Conservation (phyloP, 2,113 vertebrate species). For the Polypterus senegalus region DNA sequence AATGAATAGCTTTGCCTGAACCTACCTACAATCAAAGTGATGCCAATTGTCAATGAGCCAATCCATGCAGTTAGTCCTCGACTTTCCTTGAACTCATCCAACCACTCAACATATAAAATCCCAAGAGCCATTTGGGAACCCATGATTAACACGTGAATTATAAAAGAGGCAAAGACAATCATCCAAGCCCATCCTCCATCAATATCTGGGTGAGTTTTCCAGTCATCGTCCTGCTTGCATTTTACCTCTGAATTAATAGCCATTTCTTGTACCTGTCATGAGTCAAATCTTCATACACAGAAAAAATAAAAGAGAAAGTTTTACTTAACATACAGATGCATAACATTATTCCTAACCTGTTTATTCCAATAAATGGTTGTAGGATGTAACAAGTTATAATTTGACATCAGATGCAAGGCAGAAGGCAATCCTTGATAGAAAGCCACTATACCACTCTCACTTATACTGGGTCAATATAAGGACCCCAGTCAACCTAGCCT, state of each 20-base stretch:
- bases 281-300: constrained; percentile 21
- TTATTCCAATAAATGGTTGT: too few relatives aligned
- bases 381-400: too few relatives aligned
- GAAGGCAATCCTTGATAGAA: too few relatives aligned
- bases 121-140: constrained; percentile 68
- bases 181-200: constrained; percentile 67
- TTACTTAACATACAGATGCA: constrained; percentile 8
- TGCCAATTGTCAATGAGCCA: constrained; percentile 63
- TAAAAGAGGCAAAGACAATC: constrained; percentile 58
- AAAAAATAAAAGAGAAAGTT: constrained; percentile 28
- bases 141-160: constrained; percentile 60
- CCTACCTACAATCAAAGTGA: constrained; percentile 63
- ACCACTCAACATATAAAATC: constrained; percentile 65
- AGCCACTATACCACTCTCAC: too few relatives aligned
- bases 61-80: constrained; percentile 60
- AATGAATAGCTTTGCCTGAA: neutral
- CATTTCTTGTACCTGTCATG: constrained; percentile 28
- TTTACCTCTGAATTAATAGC: neutral
- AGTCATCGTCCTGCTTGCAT: constrained; percentile 41
- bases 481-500: too few relatives aligned
- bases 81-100: constrained; percentile 62
- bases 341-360: too few relatives aligned
- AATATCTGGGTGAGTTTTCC: constrained; percentile 43
- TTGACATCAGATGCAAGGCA: too few relatives aligned
- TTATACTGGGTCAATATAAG: too few relatives aligned